These are phyloP conservation scores for Hemitrygon akajei DNA, from an alignment of 2,797 vertebrate species.

Conservation along the genomic window DNA sequence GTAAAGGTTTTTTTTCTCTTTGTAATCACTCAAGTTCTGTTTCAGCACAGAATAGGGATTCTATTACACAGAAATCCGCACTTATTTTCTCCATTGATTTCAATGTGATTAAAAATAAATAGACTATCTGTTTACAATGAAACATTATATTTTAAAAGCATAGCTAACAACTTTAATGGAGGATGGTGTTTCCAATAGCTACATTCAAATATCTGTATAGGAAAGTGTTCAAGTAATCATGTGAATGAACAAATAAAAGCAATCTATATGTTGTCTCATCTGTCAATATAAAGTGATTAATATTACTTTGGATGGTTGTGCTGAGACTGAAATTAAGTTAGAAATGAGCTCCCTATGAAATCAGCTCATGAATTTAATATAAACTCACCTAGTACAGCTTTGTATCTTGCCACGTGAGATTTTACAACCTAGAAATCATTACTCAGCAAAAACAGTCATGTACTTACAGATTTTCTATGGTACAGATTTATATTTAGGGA, in stretches of 20 bases:
- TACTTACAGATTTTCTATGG: background rate
- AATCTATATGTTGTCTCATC: background rate
- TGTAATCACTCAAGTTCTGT: background rate
- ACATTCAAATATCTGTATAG: background rate
- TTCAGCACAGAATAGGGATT: background rate
- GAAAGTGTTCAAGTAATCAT: background rate
- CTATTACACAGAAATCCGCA: slow-evolving; percentile 1
- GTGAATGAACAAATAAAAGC: slow-evolving; percentile 1
- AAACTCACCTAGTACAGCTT: background rate
- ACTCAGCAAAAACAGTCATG: background rate
- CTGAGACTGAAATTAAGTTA: background rate
- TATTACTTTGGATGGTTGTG: background rate
- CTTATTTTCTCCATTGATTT: slow-evolving; percentile 8
- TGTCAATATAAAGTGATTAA: background rate
- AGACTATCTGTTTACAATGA: slow-evolving; percentile 2
- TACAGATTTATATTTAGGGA: background rate
- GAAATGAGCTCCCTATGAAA: slow-evolving; percentile 1
- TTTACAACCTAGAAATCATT: background rate
- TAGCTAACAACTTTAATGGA: background rate
- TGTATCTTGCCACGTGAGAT: background rate
- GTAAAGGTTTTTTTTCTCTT: background rate
- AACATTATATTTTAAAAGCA: slow-evolving; percentile 31
- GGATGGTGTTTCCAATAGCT: background rate
- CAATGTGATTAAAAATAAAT: slow-evolving; percentile 30
- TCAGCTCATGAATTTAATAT: background rate